A percentile compares a stretch with the other conserved stretches of the same genome.
Evolutionary conservation across 2,888 invertebrate species (phyloP).

Genomic region (Panorpa germanica): DNA sequence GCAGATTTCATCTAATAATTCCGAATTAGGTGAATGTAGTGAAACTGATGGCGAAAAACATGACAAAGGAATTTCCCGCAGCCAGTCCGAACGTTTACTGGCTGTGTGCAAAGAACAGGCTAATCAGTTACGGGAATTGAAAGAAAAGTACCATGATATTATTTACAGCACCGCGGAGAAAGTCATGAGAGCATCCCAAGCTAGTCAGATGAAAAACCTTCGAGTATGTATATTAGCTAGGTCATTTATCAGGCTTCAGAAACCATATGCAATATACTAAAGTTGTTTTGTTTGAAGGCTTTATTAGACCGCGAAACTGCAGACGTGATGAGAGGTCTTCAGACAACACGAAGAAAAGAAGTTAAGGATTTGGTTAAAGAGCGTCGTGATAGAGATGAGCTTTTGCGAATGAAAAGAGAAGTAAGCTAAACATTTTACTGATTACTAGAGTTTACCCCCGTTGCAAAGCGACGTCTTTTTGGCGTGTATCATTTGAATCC

Average conservation of each 20-base stretch:
- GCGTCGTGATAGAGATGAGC: constrained; percentile 80
- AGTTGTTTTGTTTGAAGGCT: constrained; percentile 19
- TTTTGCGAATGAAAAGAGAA: constrained; percentile 71
- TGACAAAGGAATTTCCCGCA: constrained; percentile 31
- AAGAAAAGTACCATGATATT: constrained; percentile 68
- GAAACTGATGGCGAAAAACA: constrained; percentile 28
- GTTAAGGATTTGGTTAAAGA: constrained; percentile 73
- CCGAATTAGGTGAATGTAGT: constrained; percentile 26
- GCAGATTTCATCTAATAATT: constrained; percentile 25
- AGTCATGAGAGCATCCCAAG: constrained; percentile 57
- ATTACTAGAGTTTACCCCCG: too few species aligned
- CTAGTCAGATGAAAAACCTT: constrained; percentile 61
- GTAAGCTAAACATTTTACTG: constrained; percentile 25
- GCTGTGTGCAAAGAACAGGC: constrained; percentile 46
- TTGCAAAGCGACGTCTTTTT: too few species aligned
- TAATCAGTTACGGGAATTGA: constrained; percentile 50
- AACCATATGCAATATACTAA: neutral
- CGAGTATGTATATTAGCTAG: constrained; percentile 22
- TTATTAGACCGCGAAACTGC: constrained; percentile 51
- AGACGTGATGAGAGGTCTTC: constrained; percentile 62
- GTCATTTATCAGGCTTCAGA: too few species aligned
- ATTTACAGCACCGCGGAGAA: constrained; percentile 63
- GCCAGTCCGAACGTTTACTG: constrained; percentile 41
- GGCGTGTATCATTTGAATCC: neutral
- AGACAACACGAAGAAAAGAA: constrained; percentile 68